These are phyloP conservation scores for Lagopus leucura DNA, from an alignment of 2,113 vertebrate genomes.

Conservation along the genomic window DNA sequence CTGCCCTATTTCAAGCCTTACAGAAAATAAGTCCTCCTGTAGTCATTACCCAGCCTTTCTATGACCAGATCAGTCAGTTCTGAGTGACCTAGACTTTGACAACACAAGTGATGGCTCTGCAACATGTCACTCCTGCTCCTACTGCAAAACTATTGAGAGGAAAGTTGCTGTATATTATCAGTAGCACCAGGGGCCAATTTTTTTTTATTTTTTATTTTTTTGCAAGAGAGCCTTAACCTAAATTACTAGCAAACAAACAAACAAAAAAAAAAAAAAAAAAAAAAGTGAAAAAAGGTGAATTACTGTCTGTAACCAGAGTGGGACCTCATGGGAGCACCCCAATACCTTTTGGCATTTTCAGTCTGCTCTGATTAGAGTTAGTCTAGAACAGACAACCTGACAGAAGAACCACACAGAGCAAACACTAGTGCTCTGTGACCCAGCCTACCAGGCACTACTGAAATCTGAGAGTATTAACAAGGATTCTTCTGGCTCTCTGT, in stretches of 20 bases:
- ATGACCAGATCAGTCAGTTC: background rate
- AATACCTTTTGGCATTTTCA: background rate
- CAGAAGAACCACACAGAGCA: background rate
- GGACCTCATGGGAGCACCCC: background rate
- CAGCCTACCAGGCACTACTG: background rate
- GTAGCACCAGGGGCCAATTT: background rate
- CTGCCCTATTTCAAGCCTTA: background rate
- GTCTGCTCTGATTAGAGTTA: background rate
- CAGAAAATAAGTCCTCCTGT: background rate
- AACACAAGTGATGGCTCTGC: background rate
- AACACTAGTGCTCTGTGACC: background rate
- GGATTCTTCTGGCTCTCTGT: slow-evolving; percentile 15
- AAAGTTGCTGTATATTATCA: background rate
- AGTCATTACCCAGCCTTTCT: background rate
- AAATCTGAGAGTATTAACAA: background rate
- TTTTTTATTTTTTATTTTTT: background rate
- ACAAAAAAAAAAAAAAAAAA: background rate
- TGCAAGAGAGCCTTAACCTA: background rate
- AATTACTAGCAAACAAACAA: background rate
- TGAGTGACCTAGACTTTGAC: background rate
- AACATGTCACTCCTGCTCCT: background rate
- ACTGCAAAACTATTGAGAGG: background rate
- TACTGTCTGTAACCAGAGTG: accelerated
- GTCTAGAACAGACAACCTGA: background rate
- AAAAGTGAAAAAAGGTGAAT: background rate